Evolutionary conservation across 2,888 invertebrate genomes (phyloP).

Genomic region (Mythimna pallens): DNA sequence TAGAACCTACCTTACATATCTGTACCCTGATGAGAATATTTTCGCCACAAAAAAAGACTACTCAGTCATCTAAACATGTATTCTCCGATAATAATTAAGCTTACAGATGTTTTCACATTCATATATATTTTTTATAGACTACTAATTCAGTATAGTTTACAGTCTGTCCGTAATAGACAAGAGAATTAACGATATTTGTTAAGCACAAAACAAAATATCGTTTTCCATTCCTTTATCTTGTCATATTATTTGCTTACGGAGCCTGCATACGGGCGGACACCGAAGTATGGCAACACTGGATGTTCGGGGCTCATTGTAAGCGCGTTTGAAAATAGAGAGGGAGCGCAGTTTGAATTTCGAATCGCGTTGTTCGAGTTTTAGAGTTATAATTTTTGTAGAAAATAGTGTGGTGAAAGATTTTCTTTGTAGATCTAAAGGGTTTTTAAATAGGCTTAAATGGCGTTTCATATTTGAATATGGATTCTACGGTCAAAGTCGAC

Average conservation of each 20-base stretch:
- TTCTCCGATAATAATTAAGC: conserved; percentile 12
- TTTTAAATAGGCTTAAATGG: not conserved
- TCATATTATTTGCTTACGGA: conserved; percentile 83
- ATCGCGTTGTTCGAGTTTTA: conserved; percentile 8
- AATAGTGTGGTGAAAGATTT: conserved; percentile 1
- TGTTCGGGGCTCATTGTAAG: conserved; percentile 37
- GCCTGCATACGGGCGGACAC: conserved; percentile 78
- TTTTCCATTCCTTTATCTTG: conserved; percentile 79
- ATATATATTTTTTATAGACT: conserved; percentile 29
- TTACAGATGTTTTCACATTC: conserved; percentile 16
- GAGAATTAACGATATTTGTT: conserved; percentile 64
- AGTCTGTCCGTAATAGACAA: conserved; percentile 44
- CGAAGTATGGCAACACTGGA: conserved; percentile 57
- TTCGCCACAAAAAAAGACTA: not conserved
- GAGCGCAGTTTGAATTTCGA: conserved; percentile 35
- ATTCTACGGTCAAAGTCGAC: not conserved
- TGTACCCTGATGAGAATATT: not conserved
- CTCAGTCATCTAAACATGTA: not conserved
- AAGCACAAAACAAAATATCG: conserved; percentile 71
- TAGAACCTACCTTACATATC: too few relatives aligned
- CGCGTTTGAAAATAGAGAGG: conserved; percentile 21
- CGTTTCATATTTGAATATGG: not conserved
- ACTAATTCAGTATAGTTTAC: conserved; percentile 27
- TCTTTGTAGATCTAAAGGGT: not conserved
- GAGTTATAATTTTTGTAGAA: conserved; percentile 6